Evolutionary conservation across 2,888 invertebrate species (phyloP), one percentile per base, ranked within the genome.

Genomic region (Leptura quadrifasciata): DNA sequence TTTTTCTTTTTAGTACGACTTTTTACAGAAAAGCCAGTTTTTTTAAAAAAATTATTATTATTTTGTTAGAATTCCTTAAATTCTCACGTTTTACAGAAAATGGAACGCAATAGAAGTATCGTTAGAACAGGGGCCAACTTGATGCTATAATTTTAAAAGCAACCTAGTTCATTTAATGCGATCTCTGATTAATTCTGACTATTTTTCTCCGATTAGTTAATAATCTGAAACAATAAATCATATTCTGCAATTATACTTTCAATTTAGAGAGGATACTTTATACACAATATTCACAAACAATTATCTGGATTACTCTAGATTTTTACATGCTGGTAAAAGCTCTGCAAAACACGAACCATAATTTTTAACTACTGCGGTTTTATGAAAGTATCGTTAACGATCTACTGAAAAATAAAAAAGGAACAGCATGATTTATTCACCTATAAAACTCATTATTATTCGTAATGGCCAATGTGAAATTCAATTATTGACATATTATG

Each of bases 401-500:
- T 60, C 15, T 27, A 60, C 24, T n/a, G 20, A 9, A 27, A 55
- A 55, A 54, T 57, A 57, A 55, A 55, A 68, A 31, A 52, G 17
- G 12, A 21, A 5, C 9, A 2, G 17, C 21, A n/a, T 31, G 68
- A 24, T 52, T 24, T 24, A 65, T 65, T 17, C 27, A 27, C 65
- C 65, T 54, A 74, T 68, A 68, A 68, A 67, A 47, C 39, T 47
- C 74, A 55, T 63, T 74, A 69, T 69, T 61, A 61, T 69, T 63
- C 31, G 55, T 39, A 61, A 69, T 55, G 21, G 61, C 24, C 31
- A 54, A 54, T 55, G 54, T 55, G 57, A 74, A 54, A 69, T 63
- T 74, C 74, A 74, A 55, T 71, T 75, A 70, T 75, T 47, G 65
- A 52, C 17, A 58, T 71, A 64, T 75, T 71, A 75, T 71, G 75